Conservation (phyloP, 2,113 vertebrate species). For the Rhagologus leucostigma region DNA sequence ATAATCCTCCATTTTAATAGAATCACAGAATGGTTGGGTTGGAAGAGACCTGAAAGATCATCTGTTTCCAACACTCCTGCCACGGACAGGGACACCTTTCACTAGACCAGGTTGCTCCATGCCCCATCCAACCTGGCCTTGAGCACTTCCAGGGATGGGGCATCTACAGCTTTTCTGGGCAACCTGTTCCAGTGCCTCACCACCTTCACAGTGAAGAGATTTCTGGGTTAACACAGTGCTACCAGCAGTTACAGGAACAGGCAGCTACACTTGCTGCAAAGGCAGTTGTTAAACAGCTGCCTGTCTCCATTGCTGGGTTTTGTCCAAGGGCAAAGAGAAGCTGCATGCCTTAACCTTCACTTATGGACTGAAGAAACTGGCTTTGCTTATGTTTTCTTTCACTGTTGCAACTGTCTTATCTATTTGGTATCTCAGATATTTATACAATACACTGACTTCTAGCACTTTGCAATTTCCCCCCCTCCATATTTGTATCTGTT, state of each 20-base stretch:
- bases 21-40: not conserved
- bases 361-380: not conserved
- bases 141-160: not conserved
- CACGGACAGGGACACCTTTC: not conserved
- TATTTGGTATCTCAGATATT: not conserved
- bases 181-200: not conserved
- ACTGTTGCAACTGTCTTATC: slow-evolving; percentile 8
- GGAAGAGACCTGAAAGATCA: not conserved
- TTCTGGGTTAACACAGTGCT: not conserved
- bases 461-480: not conserved
- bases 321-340: not conserved
- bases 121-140: not conserved
- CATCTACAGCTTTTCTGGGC: not conserved
- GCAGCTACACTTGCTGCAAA: not conserved
- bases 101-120: not conserved
- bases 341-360: not conserved
- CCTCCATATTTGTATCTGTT: not conserved
- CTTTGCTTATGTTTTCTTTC: slow-evolving; percentile 27
- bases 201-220: not conserved
- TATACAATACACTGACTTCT: not conserved
- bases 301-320: not conserved
- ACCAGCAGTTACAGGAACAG: not conserved
- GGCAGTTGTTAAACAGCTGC: not conserved
- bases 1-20: not conserved
- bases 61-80: not conserved